Conservation (phyloP, 2,113 vertebrate species). For the Calypte anna region DNA sequence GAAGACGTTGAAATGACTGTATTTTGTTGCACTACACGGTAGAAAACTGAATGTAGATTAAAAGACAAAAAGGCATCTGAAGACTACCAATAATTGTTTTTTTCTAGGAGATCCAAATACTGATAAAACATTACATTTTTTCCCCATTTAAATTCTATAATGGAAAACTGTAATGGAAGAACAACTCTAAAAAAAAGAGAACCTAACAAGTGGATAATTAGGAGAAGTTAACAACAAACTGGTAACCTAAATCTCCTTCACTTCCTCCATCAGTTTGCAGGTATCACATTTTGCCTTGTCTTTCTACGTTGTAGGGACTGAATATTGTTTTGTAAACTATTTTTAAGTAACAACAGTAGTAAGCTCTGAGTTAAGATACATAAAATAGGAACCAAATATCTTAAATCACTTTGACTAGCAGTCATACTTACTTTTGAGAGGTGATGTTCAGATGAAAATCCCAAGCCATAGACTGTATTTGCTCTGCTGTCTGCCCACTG, state of each 20-base stretch:
- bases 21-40: neutral
- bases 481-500: constrained; percentile 98
- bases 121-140: neutral
- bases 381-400: neutral
- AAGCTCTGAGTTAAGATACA: neutral
- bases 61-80: neutral
- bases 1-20: neutral
- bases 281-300: neutral
- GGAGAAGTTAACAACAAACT: neutral
- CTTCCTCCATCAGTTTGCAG: neutral
- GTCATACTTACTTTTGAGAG: constrained; percentile 90
- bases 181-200: neutral
- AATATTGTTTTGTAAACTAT: neutral
- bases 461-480: constrained; percentile 97
- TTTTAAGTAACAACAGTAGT: neutral
- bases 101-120: neutral
- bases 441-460: constrained; percentile 98
- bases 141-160: neutral
- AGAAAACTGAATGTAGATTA: neutral
- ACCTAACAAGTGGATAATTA: neutral
- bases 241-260: neutral
- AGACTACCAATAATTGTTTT: neutral
- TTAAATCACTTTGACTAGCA: neutral
- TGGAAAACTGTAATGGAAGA: neutral
- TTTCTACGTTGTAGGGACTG: neutral